These are phyloP conservation scores for Trachelus troglodyta DNA, from an alignment of 2,888 invertebrate species.

Conservation along the genomic window DNA sequence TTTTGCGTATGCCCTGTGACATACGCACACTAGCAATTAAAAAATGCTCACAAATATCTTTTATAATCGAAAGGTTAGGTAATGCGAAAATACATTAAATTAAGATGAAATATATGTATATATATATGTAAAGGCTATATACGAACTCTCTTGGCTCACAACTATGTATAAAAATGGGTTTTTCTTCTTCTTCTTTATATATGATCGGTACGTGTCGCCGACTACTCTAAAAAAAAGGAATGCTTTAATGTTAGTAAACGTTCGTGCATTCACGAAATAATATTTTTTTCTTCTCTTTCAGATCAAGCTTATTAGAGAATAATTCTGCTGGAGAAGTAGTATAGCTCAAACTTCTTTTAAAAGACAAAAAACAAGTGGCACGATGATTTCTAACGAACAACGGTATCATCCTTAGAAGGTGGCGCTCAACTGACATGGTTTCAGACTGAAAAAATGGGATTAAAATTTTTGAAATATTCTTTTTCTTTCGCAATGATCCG, in stretches of 20 bases:
- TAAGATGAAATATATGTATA: not conserved
- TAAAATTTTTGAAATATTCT: not conserved
- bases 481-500: no score
- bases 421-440: not conserved
- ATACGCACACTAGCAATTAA: not conserved
- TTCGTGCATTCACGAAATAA: not conserved
- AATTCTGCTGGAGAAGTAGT: not conserved
- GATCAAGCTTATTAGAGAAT: not conserved
- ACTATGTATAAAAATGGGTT: not conserved
- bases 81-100: not conserved
- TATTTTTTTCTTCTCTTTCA: not conserved
- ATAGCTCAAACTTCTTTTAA: not conserved
- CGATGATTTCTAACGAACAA: not conserved
- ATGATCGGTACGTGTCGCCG: not conserved
- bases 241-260: not conserved
- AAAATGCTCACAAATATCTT: not conserved
- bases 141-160: not conserved
- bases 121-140: not conserved
- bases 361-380: not conserved
- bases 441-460: not conserved
- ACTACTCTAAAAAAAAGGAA: not conserved
- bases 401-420: not conserved
- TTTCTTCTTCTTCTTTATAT: not conserved
- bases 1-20: no score
- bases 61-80: not conserved